Percentiles rank a stretch among this genome's conserved stretches.
Conservation (phyloP, 2,888 invertebrate genomes). For the Aplocera efformata region DNA sequence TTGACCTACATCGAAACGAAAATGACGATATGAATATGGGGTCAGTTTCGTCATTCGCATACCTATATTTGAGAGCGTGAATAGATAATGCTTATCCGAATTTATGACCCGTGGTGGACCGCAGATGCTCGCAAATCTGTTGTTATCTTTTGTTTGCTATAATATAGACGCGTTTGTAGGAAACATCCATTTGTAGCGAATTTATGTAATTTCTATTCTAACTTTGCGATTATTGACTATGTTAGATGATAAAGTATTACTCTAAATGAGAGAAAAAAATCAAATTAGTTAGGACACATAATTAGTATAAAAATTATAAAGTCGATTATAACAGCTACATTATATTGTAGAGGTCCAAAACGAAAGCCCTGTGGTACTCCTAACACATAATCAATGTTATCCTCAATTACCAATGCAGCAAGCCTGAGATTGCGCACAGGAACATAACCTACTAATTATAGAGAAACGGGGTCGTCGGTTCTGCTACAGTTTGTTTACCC, state of each 20-base stretch:
- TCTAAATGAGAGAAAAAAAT: too few species aligned
- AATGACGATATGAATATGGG: slow-evolving; percentile 22
- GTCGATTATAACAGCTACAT: too few species aligned
- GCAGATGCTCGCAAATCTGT: slow-evolving; percentile 16
- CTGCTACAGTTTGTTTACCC: slow-evolving; percentile 30
- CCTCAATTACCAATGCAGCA: slow-evolving; percentile 6
- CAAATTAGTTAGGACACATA: too few species aligned
- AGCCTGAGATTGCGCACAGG: slow-evolving; percentile 9
- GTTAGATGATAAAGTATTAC: too few species aligned
- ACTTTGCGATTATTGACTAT: not conserved
- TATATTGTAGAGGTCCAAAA: slow-evolving; percentile 1
- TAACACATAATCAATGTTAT: slow-evolving; percentile 1
- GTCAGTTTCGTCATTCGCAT: slow-evolving; percentile 25
- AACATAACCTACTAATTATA: slow-evolving; percentile 21
- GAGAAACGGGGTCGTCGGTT: slow-evolving; percentile 24
- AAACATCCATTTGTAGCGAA: slow-evolving; percentile 3
- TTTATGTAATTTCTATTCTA: slow-evolving; percentile 18
- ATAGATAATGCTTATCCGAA: slow-evolving; percentile 27
- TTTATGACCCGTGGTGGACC: slow-evolving; percentile 22
- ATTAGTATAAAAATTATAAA: too few species aligned
- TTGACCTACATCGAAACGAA: slow-evolving; percentile 28
- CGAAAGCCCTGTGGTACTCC: slow-evolving; percentile 4
- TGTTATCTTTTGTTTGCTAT: slow-evolving; percentile 19
- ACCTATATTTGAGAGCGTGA: slow-evolving; percentile 23
- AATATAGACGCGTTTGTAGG: slow-evolving; percentile 15